Evolutionary conservation across 2,888 invertebrate species (phyloP).

Genomic region (Ophion slaviceki): DNA sequence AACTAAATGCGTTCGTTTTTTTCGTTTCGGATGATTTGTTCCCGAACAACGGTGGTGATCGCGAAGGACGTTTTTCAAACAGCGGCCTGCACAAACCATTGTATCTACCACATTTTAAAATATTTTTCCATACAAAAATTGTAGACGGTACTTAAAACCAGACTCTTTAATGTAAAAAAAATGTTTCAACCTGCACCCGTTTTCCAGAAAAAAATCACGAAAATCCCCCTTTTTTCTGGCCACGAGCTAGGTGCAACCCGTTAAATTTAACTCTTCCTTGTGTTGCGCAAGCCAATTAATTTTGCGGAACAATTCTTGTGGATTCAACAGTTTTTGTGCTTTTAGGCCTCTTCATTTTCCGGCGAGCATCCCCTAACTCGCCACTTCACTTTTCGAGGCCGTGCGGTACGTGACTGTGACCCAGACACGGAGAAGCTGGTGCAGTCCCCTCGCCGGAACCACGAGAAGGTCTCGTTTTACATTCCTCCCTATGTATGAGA

Average conservation of each 20-base stretch:
- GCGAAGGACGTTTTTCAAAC: too few species aligned
- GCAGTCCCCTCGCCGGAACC: conserved; percentile 36
- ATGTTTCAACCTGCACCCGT: too few species aligned
- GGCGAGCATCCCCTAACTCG: background rate
- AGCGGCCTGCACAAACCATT: too few species aligned
- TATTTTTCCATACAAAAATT: too few species aligned
- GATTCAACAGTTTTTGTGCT: conserved; percentile 21
- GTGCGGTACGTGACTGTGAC: conserved; percentile 50
- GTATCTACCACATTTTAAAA: too few species aligned
- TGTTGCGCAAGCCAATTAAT: conserved; percentile 35
- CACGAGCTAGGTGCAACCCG: background rate
- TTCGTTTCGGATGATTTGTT: too few species aligned
- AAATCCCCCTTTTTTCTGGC: too few species aligned
- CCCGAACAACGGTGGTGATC: too few species aligned
- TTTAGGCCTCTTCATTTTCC: background rate
- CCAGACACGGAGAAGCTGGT: conserved; percentile 52
- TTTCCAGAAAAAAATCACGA: too few species aligned
- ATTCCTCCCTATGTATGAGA: conserved; percentile 29
- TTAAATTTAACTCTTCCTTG: background rate
- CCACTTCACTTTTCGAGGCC: conserved; percentile 39
- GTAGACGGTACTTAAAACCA: too few species aligned
- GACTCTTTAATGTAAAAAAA: too few species aligned
- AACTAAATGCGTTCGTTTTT: too few species aligned
- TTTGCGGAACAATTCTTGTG: conserved; percentile 1
- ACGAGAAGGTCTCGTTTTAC: conserved; percentile 52